Evolutionary conservation across 2,113 vertebrate genomes (phyloP).

Genomic region (Lampris megalopsis): DNA sequence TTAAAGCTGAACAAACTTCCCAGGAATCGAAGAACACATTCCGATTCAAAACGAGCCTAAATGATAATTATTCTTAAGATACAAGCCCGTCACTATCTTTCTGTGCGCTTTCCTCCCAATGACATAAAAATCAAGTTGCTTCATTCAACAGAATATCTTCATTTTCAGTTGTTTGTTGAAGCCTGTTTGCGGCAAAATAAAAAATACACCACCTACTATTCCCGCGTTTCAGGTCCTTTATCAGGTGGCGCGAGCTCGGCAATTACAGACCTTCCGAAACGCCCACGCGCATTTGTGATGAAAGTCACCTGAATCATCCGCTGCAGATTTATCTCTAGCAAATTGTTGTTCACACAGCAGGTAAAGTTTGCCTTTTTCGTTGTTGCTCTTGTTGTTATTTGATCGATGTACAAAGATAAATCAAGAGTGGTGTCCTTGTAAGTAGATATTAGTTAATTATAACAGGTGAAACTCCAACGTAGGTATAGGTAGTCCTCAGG

Average conservation of each 20-base stretch:
- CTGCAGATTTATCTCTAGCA: neutral
- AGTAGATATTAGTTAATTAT: too few species aligned
- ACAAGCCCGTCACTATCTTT: slow-evolving; percentile 5
- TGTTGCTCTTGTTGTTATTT: too few species aligned
- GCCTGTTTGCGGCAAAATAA: neutral
- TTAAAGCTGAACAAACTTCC: neutral
- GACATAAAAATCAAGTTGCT: slow-evolving; percentile 1
- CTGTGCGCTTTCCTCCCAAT: slow-evolving; percentile 9
- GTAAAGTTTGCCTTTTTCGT: neutral
- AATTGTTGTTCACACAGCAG: neutral
- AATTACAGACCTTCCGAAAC: too few species aligned
- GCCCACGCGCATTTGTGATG: neutral
- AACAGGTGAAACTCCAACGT: too few species aligned
- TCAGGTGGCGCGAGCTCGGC: neutral
- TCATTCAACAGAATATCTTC: neutral
- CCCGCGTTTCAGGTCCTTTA: neutral
- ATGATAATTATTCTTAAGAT: neutral
- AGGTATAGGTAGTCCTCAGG: too few species aligned
- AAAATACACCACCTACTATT: neutral
- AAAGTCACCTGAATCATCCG: neutral
- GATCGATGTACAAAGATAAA: slow-evolving; percentile 18
- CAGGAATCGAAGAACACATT: slow-evolving; percentile 9
- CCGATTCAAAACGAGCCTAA: too few species aligned
- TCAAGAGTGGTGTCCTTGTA: neutral
- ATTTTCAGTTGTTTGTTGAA: neutral